Percentiles rank a stretch among this genome's conserved stretches.
Evolutionary conservation across 2,113 vertebrate genomes (phyloP).

Genomic region (Aplodontia rufa): DNA sequence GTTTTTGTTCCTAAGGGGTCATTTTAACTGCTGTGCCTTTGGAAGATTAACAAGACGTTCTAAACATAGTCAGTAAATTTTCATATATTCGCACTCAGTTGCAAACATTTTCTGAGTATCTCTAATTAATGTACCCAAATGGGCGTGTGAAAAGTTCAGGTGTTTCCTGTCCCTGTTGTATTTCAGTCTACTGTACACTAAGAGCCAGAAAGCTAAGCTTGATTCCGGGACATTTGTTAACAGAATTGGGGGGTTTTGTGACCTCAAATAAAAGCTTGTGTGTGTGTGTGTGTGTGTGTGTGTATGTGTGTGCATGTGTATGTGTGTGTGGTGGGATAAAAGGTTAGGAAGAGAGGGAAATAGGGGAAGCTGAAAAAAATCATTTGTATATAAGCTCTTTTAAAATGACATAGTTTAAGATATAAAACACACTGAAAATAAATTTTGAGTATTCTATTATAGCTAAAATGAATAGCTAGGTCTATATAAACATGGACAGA

Average conservation of each 20-base stretch:
- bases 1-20: constrained; percentile 43
- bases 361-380: neutral
- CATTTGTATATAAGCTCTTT: neutral
- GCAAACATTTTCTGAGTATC: neutral
- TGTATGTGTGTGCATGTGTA: neutral
- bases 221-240: neutral
- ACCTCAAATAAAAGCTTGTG: neutral
- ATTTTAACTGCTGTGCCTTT: constrained; percentile 14
- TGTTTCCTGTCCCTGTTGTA: neutral
- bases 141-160: neutral
- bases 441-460: neutral
- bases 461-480: neutral
- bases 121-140: neutral
- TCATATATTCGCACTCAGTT: neutral
- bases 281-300: neutral
- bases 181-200: neutral
- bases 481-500: neutral
- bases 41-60: constrained; percentile 50
- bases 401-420: constrained; percentile 7
- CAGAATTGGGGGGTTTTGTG: neutral
- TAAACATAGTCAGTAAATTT: constrained; percentile 25
- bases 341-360: neutral
- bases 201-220: neutral
- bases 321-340: neutral
- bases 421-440: neutral